phyloP scores from a whole-genome alignment of 2,113 vertebrate species.

The Hemichromis elongatus region DNA sequence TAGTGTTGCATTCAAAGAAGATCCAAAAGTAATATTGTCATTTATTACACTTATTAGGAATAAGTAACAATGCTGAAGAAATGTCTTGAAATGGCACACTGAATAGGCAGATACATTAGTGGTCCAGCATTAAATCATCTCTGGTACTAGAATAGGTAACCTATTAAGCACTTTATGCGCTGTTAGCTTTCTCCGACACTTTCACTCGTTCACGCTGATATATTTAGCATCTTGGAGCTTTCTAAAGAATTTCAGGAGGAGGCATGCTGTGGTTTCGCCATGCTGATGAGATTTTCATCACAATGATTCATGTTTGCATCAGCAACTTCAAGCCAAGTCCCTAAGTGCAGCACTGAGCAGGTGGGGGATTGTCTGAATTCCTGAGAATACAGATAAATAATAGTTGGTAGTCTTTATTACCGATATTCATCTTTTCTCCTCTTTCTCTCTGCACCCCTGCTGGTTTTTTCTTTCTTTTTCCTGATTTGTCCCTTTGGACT shows the following conservation, averaged over 20 bases:
- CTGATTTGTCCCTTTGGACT: background rate
- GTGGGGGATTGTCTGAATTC: background rate
- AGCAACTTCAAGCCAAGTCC: background rate
- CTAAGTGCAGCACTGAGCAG: background rate
- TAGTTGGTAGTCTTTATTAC: too few species aligned
- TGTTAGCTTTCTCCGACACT: background rate
- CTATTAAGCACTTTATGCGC: background rate
- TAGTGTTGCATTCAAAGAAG: slow-evolving; percentile 20
- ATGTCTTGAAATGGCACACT: background rate
- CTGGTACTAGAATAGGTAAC: background rate
- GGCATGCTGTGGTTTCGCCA: rapidly evolving
- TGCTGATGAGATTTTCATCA: background rate
- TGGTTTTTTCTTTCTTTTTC: rapidly evolving
- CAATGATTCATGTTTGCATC: background rate
- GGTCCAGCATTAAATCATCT: background rate
- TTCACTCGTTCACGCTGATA: rapidly evolving
- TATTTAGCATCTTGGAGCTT: background rate
- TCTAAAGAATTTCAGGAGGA: background rate
- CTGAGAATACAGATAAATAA: background rate
- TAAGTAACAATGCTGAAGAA: background rate
- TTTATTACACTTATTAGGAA: background rate
- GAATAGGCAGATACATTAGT: background rate
- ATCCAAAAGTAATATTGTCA: slow-evolving; percentile 44
- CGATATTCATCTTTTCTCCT: background rate
- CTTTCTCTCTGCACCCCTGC: background rate